Conservation (phyloP, 2,113 vertebrate species). For the Sylvia atricapilla region DNA sequence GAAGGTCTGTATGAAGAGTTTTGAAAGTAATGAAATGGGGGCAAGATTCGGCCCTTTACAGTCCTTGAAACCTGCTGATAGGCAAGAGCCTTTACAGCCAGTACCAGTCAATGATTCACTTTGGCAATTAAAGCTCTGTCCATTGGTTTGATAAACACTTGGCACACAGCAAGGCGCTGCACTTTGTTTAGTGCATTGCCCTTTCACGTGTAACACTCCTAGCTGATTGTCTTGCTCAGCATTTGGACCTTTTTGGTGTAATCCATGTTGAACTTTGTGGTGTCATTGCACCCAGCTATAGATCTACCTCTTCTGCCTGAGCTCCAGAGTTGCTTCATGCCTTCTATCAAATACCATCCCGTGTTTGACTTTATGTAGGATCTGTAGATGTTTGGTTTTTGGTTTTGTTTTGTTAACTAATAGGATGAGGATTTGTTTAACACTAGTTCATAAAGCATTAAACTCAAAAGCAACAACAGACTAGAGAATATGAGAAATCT, state of each 20-base stretch:
- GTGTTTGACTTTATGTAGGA: not conserved
- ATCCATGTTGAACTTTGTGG: not conserved
- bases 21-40: not conserved
- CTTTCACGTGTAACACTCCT: not conserved
- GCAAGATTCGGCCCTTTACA: not conserved
- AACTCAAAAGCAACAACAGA: not conserved
- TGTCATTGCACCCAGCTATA: not conserved
- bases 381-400: not conserved
- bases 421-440: not conserved
- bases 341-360: not conserved
- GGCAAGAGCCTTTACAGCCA: not conserved
- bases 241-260: not conserved
- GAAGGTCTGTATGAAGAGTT: not conserved
- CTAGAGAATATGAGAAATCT: not conserved
- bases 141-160: not conserved
- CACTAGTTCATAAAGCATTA: not conserved
- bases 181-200: not conserved
- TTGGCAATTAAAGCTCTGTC: not conserved
- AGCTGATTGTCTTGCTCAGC: not conserved
- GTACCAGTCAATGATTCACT: conserved; percentile 14
- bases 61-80: not conserved
- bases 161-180: not conserved
- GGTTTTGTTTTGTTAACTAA: not conserved
- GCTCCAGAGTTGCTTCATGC: not conserved
- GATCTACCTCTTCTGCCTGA: not conserved